Base-by-base conservation (phyloP, 2,113 vertebrate genomes). In the Oenanthe melanoleuca region DNA sequence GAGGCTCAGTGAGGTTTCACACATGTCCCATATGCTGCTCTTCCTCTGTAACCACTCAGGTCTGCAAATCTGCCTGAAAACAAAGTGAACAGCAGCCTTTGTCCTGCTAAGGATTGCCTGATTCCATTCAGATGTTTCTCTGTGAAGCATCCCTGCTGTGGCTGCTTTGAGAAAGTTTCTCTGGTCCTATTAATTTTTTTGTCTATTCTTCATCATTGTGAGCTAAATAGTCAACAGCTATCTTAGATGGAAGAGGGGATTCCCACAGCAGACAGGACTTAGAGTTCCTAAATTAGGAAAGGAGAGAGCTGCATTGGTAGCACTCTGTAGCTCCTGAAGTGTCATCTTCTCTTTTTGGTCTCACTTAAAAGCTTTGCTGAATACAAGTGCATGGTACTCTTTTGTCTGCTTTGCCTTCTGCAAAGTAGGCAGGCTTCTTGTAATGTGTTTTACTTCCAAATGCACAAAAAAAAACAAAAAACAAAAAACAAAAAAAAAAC, bases 51-150 rank as follows among this genome's bases (percentile, higher is more conserved):
- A 82, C 16, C 38, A 89, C 79, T 69, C 34, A 82, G 78, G 63
- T 87, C 89, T 93, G 49, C 40, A 81, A 85, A 84, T 80, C 49
- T 63, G 59, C 33, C 38, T 66, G 81, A 70, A 94, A 91, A 65
- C 61, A 50, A 94, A 92, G 42, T 73, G 82, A 96, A 75, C 86
- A 95, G 78, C 61, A 69, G 8, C 49, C 12, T 45, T 45, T 85
- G 74, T 47, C 70, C 79, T 90, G 55, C 59, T 69, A 40, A 85
- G 49, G 38, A 42, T 53, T 59, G 57, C 56, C 50, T 79, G 5
- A 47, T 79, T 79, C 70, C 55, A 55, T 55, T 72, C 70, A 66
- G 66, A 47, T 82, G 21, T 33, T 82, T 61, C 82, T 17, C 2
- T 14, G 16, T 38, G 82, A 83, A 63, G 33, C 16, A 31, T 17